Evolutionary conservation across 1,140 invertebrate genomes (phyloP), one percentile per base, ranked within the genome.

Genomic region (Saxidomus purpurata): DNA sequence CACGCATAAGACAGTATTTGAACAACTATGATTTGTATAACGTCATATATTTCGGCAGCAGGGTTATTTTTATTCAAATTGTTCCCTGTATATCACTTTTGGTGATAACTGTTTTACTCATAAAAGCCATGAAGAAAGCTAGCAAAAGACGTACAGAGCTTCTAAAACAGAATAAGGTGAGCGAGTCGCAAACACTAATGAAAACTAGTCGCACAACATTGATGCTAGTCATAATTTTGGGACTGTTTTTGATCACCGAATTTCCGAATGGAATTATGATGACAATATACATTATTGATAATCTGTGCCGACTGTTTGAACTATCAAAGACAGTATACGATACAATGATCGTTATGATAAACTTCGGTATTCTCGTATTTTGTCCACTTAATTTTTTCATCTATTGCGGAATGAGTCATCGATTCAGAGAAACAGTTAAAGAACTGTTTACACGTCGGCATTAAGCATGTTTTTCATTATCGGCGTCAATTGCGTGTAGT

Each of bases 341-440:
- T 22, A 90, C 92, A 1, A 89, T 92, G 63, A 92, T 83, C 2
- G 82, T 92, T 0, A 91, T 98, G 52, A 97, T 98, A n/a, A 98
- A 98, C 96, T 98, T 99, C 96, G 98, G 98, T 95, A 98, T 99
- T 90, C 98, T 98, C 63, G 96, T 98, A 11, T 98, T 97, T 28
- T 99, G 99, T 95, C 98, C 98, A 0, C 97, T 99, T 83, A 99
- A 99, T 95, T 99, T 99, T 94, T 98, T 98, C 81, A 99, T 99
- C 89, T 99, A 99, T 94, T 99, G 98, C 95, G 98, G 98, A 8
- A 99, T 99, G 98, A 98, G 98, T 71, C 96, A 98, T 36, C 98
- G 99, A 94, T 99, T 99, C 94, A 96, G 98, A 40, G 98, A 99
- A 95, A 99, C 98, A 0, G 99, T 99, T 96, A 98, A 98, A 93